Base-by-base conservation (phyloP, 2,888 invertebrate species). In the Hybos culiciformis region DNA sequence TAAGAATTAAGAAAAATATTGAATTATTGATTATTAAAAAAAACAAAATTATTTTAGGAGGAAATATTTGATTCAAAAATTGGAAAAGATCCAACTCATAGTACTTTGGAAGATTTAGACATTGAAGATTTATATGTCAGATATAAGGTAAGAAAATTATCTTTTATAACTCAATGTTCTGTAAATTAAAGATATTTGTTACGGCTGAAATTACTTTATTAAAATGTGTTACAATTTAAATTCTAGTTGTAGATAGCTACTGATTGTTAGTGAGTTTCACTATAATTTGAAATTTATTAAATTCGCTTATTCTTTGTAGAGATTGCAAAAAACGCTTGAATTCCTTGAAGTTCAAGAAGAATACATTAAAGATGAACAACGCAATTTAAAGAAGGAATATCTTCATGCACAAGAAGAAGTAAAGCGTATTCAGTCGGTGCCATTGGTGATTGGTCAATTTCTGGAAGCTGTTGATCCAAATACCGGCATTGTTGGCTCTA, bases 401-500 rank as follows among this genome's bases (percentile, higher is more conserved):
- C 72, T 98, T 3, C 98, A 98, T 68, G 98, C 98, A 1, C 97
- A 98, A 60, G 88, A 90, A 60, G 88, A 92, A 70, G 97, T 98
- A 1, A 98, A 98, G 64, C 78, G 97, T 34, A 99, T 99, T 58
- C 97, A 98, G 62, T 96, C 96, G 48, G 98, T 98, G 18, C 98
- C 98, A 2, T 72, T 98, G 42, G 97, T 98, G 1, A 98, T 98
- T 62, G 98, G 98, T 2, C 98, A 98, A 67, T 98, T 98, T 66
- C 72, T 99, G 52, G 98, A 98, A 70, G 97, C 98, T 47, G 96
- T 99, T 29, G 98, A 99, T 68, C 97, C 94, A 63, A 96, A 98
- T 61, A 96, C 96, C 50, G 98, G 97, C 47, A 98, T 98, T 56
- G 97, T 98, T 47, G 96, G 97, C 38, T 96, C 96, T 38, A 98